Evolutionary conservation across 1,140 invertebrate genomes (phyloP).

Genomic region (Cotesia typhae): DNA sequence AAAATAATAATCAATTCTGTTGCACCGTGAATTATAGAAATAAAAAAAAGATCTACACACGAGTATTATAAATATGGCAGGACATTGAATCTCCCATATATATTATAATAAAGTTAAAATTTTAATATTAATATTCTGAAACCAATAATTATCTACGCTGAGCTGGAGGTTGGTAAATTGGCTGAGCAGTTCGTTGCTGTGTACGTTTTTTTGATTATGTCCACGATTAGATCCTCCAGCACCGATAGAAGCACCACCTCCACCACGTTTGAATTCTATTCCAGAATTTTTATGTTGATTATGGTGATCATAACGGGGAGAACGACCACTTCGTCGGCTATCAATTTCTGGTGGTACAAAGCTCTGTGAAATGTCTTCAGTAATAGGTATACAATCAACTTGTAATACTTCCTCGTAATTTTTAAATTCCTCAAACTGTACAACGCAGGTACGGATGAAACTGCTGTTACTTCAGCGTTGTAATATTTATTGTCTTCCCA

Average conservation of each 20-base stretch:
- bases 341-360: slow-evolving; percentile 16
- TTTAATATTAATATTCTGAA: too few species aligned
- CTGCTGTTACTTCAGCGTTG: slow-evolving; percentile 80
- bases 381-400: slow-evolving; percentile 77
- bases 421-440: slow-evolving; percentile 86
- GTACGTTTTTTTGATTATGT: slow-evolving; percentile 51
- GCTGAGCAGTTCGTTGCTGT: slow-evolving; percentile 58
- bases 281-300: slow-evolving; percentile 50
- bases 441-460: slow-evolving; percentile 84
- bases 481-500: slow-evolving; percentile 94
- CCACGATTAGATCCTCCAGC: slow-evolving; percentile 41
- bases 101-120: too few species aligned
- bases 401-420: slow-evolving; percentile 89
- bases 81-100: too few species aligned
- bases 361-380: slow-evolving; percentile 51
- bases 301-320: slow-evolving; percentile 54
- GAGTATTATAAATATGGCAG: too few species aligned
- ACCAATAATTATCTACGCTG: slow-evolving; percentile 51
- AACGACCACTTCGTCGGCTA: slow-evolving; percentile 40
- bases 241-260: slow-evolving; percentile 44
- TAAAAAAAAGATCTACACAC: too few species aligned
- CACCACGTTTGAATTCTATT: slow-evolving; percentile 56
- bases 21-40: too few species aligned
- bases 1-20: too few species aligned
- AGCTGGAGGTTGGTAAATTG: slow-evolving; percentile 63